phyloP scores from a whole-genome alignment of 30 jellyfish, hydroid and myxozoan species.

The Morbakka virulenta region DNA sequence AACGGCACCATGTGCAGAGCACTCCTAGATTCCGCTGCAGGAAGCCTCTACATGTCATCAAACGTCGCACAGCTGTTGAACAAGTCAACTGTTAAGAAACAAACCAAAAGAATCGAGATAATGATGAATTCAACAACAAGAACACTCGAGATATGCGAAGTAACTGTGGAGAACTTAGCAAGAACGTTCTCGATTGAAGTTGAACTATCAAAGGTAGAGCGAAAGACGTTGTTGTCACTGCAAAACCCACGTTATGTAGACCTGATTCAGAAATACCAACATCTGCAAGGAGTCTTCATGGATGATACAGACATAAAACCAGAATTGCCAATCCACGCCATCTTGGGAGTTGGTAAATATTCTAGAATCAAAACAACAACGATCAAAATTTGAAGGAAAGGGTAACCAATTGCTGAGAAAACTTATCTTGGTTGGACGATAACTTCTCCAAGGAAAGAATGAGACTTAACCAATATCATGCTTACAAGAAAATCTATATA shows the following conservation, averaged over 20 bases:
- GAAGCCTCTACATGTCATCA: constrained; percentile 63
- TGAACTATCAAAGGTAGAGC: constrained; percentile 35
- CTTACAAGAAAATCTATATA: constrained; percentile 37
- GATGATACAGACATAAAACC: constrained; percentile 30
- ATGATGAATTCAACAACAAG: constrained; percentile 21
- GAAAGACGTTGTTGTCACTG: constrained; percentile 32
- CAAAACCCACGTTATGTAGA: constrained; percentile 42
- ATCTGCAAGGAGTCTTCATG: constrained; percentile 54
- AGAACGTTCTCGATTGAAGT: constrained; percentile 1
- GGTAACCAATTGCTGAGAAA: constrained; percentile 67
- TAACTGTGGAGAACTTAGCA: constrained; percentile 3
- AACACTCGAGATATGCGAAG: constrained; percentile 37
- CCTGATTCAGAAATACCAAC: constrained; percentile 39
- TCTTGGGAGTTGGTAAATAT: constrained; percentile 55
- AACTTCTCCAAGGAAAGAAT: constrained; percentile 61
- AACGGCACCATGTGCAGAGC: constrained; percentile 60
- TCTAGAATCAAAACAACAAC: constrained; percentile 51
- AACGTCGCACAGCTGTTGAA: constrained; percentile 23
- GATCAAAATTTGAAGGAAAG: constrained; percentile 45
- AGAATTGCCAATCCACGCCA: constrained; percentile 35
- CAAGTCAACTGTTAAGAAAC: constrained; percentile 35
- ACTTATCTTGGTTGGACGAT: constrained; percentile 81
- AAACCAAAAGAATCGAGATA: constrained; percentile 46
- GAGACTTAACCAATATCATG: constrained; percentile 10
- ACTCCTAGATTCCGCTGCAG: constrained; percentile 62